Conservation (phyloP, 2,888 invertebrate genomes). For the Prostheceraeus crozeri region DNA sequence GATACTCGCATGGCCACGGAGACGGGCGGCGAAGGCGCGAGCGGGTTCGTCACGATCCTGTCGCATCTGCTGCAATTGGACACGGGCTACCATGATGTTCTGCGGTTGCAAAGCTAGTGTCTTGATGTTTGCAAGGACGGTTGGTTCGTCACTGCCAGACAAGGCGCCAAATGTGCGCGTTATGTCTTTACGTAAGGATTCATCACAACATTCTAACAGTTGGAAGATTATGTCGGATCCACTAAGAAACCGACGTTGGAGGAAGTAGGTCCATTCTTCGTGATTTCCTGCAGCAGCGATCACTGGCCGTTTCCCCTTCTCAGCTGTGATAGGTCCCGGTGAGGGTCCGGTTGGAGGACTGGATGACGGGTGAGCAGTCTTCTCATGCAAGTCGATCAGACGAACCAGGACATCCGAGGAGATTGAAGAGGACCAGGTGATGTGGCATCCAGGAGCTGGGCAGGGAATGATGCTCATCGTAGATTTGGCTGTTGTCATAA, state of each 20-base stretch:
- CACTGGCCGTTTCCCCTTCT: slow-evolving; percentile 10
- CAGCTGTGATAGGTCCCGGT: too few species aligned
- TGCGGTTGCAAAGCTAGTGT: slow-evolving; percentile 41
- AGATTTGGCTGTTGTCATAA: too few species aligned
- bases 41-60: slow-evolving; percentile 42
- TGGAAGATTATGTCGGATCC: slow-evolving; percentile 15
- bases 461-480: too few species aligned
- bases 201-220: slow-evolving; percentile 8
- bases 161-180: slow-evolving; percentile 24
- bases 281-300: slow-evolving; percentile 2
- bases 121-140: slow-evolving; percentile 39
- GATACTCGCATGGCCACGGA: slow-evolving; percentile 41
- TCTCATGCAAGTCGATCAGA: too few species aligned
- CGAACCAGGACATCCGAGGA: too few species aligned
- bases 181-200: not conserved
- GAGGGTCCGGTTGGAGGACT: too few species aligned
- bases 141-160: slow-evolving; percentile 35
- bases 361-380: too few species aligned
- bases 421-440: too few species aligned
- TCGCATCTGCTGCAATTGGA: slow-evolving; percentile 40
- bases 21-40: slow-evolving; percentile 39
- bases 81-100: slow-evolving; percentile 42
- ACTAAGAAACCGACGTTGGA: not conserved
- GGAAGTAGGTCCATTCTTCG: slow-evolving; percentile 24
- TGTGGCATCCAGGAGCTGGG: too few species aligned